A percentile compares a stretch with the other conserved stretches of the same genome.
Conservation (phyloP, 2,113 vertebrate species). For the Paradoxurus hermaphroditus region DNA sequence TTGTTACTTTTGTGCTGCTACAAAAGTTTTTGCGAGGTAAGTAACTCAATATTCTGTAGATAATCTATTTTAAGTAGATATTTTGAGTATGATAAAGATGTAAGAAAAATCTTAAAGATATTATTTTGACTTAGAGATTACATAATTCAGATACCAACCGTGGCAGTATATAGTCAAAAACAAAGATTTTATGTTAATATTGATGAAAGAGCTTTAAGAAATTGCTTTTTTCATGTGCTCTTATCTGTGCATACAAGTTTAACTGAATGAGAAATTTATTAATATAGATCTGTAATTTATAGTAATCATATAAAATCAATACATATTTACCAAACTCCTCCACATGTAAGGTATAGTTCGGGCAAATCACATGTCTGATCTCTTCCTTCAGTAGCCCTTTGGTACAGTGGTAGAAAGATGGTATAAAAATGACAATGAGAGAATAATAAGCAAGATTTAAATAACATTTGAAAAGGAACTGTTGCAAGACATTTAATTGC, state of each 20-base stretch:
- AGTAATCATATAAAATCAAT: neutral
- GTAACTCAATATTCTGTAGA: conserved; percentile 55
- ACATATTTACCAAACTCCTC: neutral
- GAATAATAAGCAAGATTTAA: conserved; percentile 1
- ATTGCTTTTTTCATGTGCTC: neutral
- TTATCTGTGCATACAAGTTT: neutral
- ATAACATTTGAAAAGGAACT: neutral
- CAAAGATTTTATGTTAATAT: neutral
- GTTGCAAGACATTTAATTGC: neutral
- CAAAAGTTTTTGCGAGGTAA: conserved; percentile 78
- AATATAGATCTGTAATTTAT: neutral
- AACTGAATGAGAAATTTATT: neutral
- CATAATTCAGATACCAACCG: neutral
- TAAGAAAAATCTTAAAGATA: neutral
- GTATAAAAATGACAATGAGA: neutral
- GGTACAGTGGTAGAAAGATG: neutral
- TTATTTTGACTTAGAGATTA: neutral
- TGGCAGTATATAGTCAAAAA: neutral
- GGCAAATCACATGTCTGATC: neutral
- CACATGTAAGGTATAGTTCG: neutral
- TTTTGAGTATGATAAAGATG: neutral
- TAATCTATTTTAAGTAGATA: neutral
- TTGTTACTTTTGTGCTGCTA: conserved; percentile 66
- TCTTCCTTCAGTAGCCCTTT: neutral
- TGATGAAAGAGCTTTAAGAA: neutral